Base-by-base conservation (phyloP, 2,888 invertebrate genomes). In the Acronicta psi region DNA sequence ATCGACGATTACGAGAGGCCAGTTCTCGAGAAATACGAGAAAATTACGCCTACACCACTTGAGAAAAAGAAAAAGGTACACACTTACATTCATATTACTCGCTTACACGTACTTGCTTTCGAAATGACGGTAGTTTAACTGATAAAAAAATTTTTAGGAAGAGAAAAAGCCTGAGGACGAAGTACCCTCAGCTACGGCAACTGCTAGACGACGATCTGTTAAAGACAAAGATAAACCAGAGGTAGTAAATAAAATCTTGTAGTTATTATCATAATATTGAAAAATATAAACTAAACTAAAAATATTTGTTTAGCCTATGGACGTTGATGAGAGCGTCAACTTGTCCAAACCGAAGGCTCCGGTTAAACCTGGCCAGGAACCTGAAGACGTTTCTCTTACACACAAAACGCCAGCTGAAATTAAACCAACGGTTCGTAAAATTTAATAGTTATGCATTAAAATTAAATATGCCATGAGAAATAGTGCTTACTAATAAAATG, bases 1-100 rank as follows among this genome's bases (percentile, higher is more conserved):
- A 79, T 94, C 80, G 96, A 96, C 54, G 97, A 97, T 91, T 97
- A 97, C 85, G 97, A 97, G 79, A 95, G 97, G 73, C 96, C 97
- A 0, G 96, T 95, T 54, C 94, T 97, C 61, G 97, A 97, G 83
- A 96, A 95, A 90, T 96, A 96, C 80, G 96, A 96, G 84, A 95
- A 95, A 86, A 87, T 94, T 45, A 86, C 94, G 75, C 94, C 94
- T 37, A 94, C 94, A 79, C 94, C 94, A 31, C 77, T 81, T 64
- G 92, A 92, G 81, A 94, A 92, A 91, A 93, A 91, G 89, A 93
- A 93, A 79, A 94, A 94, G 94, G 94, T 94, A 94, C 83, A 87
- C 82, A 72, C 44, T 61, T 44, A 62, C 54, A 59, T 38, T 51
- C n/a, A 17, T 44, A 23, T 18, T 18, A 20, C 17, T 11, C 16